Conservation (phyloP, 1,140 invertebrate species). For the Colletes gigas region DNA sequence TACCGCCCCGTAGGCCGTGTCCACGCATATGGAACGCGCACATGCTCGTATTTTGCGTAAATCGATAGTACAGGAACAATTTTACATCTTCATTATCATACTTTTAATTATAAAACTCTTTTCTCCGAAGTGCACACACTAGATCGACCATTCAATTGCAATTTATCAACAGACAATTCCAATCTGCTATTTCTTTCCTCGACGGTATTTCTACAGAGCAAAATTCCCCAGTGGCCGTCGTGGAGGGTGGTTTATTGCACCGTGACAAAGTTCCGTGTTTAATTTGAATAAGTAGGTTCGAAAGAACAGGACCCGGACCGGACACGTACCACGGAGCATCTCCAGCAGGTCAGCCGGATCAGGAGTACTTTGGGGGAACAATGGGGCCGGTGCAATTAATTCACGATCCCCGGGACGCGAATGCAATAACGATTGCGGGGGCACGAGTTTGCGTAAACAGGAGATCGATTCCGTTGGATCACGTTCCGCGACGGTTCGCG, state of each 20-base stretch:
- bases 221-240: too few relatives aligned
- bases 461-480: neutral
- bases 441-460: neutral
- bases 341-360: neutral
- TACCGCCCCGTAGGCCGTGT: neutral
- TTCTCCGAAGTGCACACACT: too few relatives aligned
- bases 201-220: too few relatives aligned
- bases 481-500: neutral
- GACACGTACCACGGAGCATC: neutral
- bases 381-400: slow-evolving; percentile 10
- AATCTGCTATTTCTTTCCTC: too few relatives aligned
- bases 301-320: neutral
- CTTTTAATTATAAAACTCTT: too few relatives aligned
- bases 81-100: too few relatives aligned
- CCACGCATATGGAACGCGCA: neutral
- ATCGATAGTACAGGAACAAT: too few relatives aligned
- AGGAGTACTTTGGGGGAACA: neutral
- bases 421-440: neutral
- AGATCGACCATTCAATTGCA: too few relatives aligned
- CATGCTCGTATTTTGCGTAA: too few relatives aligned
- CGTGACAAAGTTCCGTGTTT: slow-evolving; percentile 23
- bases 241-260: neutral
- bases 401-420: neutral
- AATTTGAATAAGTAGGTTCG: slow-evolving; percentile 47
- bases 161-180: too few relatives aligned